These are phyloP conservation scores for Dasypolia templi DNA, from an alignment of 2,888 invertebrate species.

Conservation along the genomic window DNA sequence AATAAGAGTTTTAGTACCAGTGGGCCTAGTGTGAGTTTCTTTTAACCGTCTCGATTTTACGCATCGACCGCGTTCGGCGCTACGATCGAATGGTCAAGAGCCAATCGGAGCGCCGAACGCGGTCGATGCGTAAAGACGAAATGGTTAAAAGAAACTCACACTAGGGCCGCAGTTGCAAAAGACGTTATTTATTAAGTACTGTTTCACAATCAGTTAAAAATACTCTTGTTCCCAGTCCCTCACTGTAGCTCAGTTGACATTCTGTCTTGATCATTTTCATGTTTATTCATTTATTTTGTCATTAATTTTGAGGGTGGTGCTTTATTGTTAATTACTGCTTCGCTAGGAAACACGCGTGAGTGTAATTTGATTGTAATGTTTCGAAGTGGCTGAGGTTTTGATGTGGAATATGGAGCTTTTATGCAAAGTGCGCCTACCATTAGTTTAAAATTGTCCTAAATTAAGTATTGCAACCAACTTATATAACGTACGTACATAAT, in stretches of 20 bases:
- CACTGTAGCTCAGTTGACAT: background rate
- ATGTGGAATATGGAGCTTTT: background rate
- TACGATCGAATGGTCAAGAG: too few species aligned
- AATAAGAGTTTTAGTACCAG: too few species aligned
- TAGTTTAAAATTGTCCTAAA: background rate
- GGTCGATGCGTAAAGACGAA: too few species aligned
- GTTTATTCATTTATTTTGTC: slow-evolving; percentile 43
- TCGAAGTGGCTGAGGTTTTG: background rate
- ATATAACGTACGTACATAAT: too few species aligned
- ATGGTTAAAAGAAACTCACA: too few species aligned
- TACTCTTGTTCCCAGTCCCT: background rate
- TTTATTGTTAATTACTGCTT: slow-evolving; percentile 41
- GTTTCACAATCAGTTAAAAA: background rate
- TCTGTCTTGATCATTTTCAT: slow-evolving; percentile 18
- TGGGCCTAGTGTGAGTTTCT: too few species aligned
- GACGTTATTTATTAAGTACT: background rate
- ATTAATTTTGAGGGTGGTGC: slow-evolving; percentile 32
- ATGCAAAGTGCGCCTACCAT: background rate
- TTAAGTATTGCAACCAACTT: background rate
- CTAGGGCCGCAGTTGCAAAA: too few species aligned
- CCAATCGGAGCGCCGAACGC: too few species aligned
- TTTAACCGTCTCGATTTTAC: too few species aligned
- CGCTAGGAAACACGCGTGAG: background rate
- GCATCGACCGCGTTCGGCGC: too few species aligned
- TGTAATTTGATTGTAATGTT: slow-evolving; percentile 37